A percentile compares a stretch with the other conserved stretches of the same genome.
Conservation (phyloP, 2,888 invertebrate species). For the Cheilosia grossa region DNA sequence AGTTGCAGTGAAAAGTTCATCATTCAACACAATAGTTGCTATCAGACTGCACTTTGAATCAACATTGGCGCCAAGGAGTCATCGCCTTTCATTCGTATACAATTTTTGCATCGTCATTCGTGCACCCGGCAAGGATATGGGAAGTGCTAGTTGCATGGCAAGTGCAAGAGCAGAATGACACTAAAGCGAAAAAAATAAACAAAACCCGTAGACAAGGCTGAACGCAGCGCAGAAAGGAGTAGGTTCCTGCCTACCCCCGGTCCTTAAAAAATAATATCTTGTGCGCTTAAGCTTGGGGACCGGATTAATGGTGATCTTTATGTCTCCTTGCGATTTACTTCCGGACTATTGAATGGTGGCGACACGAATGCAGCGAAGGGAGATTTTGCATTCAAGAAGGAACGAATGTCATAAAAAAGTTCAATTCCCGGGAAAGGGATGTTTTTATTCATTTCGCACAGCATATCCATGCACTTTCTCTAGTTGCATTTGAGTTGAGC, state of each 20-base stretch:
- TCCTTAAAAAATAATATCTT: not conserved
- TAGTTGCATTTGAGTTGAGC: not conserved
- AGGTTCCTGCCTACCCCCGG: not conserved
- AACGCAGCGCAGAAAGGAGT: not conserved
- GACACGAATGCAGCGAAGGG: slow-evolving; percentile 1
- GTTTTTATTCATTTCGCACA: slow-evolving; percentile 13
- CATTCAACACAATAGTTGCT: slow-evolving; percentile 52
- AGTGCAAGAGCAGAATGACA: slow-evolving; percentile 17
- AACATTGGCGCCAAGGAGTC: slow-evolving; percentile 55
- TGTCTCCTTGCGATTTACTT: slow-evolving; percentile 39
- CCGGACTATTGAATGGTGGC: slow-evolving; percentile 49
- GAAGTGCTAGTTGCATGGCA: slow-evolving; percentile 25
- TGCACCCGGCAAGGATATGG: slow-evolving; percentile 31
- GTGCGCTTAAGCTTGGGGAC: slow-evolving; percentile 13
- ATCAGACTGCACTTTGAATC: slow-evolving; percentile 52
- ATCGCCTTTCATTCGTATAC: slow-evolving; percentile 51
- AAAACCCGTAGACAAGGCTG: not conserved
- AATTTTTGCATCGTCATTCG: slow-evolving; percentile 56
- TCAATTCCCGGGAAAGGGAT: slow-evolving; percentile 11
- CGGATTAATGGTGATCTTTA: slow-evolving; percentile 37
- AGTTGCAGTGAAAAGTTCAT: slow-evolving; percentile 30
- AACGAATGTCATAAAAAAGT: slow-evolving; percentile 27
- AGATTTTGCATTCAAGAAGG: not conserved
- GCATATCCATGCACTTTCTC: slow-evolving; percentile 25
- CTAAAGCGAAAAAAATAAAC: slow-evolving; percentile 4